phyloP scores from a whole-genome alignment of 2,888 invertebrate species.

The Druceiella hillmani region DNA sequence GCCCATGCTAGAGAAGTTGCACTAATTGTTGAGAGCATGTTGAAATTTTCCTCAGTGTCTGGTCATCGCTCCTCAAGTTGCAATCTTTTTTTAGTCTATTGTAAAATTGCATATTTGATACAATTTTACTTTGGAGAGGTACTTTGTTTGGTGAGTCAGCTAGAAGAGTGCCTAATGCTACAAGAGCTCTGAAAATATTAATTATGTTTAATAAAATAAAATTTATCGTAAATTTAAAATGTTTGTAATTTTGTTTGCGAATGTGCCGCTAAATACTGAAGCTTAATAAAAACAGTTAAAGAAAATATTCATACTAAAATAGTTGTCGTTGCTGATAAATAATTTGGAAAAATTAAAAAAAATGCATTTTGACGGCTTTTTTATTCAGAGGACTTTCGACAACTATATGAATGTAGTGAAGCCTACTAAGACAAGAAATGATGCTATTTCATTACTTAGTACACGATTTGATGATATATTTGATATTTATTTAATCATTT shows the following conservation, averaged over 20 bases:
- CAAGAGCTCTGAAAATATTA: constrained; percentile 55
- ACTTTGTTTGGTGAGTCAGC: constrained; percentile 42
- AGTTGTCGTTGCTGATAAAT: too few species aligned
- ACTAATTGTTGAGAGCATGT: constrained; percentile 44
- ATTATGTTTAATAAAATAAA: constrained; percentile 5
- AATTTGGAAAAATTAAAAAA: too few species aligned
- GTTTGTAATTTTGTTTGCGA: background rate
- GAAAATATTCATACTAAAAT: too few species aligned
- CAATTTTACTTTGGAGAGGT: constrained; percentile 38
- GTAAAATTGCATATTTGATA: constrained; percentile 33
- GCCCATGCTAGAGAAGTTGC: too few species aligned
- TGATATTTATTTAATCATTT: too few species aligned
- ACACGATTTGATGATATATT: too few species aligned
- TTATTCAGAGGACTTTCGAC: too few species aligned
- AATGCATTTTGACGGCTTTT: too few species aligned
- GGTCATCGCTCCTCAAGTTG: constrained; percentile 29
- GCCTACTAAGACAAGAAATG: too few species aligned
- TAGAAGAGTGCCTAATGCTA: constrained; percentile 70
- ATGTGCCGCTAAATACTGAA: background rate
- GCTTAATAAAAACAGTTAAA: too few species aligned
- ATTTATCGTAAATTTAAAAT: background rate
- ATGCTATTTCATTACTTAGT: too few species aligned
- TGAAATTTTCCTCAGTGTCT: constrained; percentile 35
- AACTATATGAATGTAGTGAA: too few species aligned
- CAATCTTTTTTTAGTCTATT: constrained; percentile 40